Conservation (phyloP, 2,113 vertebrate species). For the Ascaphus truei region DNA sequence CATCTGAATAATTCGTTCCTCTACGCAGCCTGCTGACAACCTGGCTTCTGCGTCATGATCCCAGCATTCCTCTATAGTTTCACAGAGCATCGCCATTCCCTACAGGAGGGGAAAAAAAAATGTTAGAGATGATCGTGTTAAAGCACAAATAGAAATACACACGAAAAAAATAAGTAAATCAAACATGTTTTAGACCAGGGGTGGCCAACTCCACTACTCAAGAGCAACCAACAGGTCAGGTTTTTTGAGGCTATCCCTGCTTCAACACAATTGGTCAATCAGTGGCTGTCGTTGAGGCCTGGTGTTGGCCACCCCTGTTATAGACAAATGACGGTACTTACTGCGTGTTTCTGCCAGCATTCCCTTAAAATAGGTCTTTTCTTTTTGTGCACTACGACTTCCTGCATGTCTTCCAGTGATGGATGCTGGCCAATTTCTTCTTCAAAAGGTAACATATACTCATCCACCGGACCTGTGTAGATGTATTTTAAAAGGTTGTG, state of each 20-base stretch:
- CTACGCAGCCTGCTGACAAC: conserved; percentile 92
- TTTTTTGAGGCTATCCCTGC: no score
- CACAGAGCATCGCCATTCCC: conserved; percentile 94
- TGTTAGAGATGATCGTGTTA: no score
- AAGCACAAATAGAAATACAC: no score
- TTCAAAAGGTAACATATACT: conserved; percentile 96
- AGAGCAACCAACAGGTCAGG: no score
- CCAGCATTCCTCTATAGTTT: conserved; percentile 98
- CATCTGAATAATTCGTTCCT: conserved; percentile 94
- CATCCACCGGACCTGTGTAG: conserved; percentile 84
- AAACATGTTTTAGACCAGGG: no score
- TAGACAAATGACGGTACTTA: no score
- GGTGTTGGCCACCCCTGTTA: no score
- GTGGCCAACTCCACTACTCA: no score
- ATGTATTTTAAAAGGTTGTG: background rate
- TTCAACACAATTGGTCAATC: no score
- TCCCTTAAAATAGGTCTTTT: conserved; percentile 88
- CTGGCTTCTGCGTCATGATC: conserved; percentile 96
- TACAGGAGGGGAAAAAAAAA: conserved; percentile 38
- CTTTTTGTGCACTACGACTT: conserved; percentile 97
- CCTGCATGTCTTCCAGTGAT: conserved; percentile 97
- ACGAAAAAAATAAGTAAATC: no score
- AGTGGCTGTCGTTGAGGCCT: no score
- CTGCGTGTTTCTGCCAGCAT: conserved; percentile 95
- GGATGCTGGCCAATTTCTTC: conserved; percentile 97